These are phyloP conservation scores for Cairina moschata DNA, from an alignment of 2,113 vertebrate genomes.

Conservation along the genomic window DNA sequence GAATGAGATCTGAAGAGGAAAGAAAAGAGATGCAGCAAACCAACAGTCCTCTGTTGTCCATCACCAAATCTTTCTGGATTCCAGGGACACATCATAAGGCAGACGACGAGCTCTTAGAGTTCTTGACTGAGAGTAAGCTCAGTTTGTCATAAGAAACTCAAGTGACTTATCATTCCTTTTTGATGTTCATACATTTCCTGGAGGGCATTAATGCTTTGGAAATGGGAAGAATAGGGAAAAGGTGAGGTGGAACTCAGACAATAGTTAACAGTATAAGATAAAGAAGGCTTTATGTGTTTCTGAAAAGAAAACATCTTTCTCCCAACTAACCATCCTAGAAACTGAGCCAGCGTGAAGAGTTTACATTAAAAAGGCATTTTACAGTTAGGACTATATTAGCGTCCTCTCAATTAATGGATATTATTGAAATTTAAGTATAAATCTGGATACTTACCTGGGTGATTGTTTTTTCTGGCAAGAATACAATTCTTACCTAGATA, in stretches of 20 bases:
- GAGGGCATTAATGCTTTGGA: not conserved
- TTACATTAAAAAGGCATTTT: not conserved
- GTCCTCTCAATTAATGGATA: not conserved
- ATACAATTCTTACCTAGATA: not conserved
- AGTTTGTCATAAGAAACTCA: not conserved
- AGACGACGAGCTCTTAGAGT: not conserved
- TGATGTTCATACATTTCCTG: not conserved
- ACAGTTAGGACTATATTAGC: not conserved
- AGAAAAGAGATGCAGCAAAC: not conserved
- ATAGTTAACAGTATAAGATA: not conserved
- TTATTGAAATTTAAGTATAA: not conserved
- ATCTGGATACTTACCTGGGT: not conserved
- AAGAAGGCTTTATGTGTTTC: not conserved
- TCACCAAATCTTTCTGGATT: not conserved
- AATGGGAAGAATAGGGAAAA: not conserved
- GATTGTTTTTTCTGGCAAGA: not conserved
- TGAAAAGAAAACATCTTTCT: not conserved
- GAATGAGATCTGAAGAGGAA: not conserved
- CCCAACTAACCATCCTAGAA: not conserved
- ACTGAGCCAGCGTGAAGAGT: not conserved
- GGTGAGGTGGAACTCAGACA: not conserved
- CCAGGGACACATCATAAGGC: not conserved
- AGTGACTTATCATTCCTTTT: not conserved
- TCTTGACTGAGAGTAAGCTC: slow-evolving; percentile 43
- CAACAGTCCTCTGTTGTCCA: not conserved